A percentile compares a stretch with the other conserved stretches of the same genome.
Evolutionary conservation across 1,140 invertebrate species (phyloP).

Genomic region (Lordiphosa clarofinis): DNA sequence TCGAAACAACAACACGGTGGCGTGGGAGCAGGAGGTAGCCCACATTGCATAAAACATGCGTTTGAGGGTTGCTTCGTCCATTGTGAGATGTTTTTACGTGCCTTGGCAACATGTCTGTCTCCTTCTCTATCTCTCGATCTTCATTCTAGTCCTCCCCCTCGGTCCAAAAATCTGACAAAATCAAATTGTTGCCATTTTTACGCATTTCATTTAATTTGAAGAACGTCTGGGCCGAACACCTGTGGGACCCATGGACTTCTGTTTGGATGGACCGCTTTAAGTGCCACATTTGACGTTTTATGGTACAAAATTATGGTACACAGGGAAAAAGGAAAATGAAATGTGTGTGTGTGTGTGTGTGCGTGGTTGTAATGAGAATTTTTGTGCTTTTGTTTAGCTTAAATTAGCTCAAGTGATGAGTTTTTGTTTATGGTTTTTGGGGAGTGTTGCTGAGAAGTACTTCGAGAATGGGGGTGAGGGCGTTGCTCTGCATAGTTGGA

Average conservation of each 20-base stretch:
- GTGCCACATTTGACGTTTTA: constrained; percentile 75
- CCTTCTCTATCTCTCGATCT: constrained; percentile 13
- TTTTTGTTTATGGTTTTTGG: constrained; percentile 27
- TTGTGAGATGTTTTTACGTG: constrained; percentile 44
- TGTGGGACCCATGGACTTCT: constrained; percentile 48
- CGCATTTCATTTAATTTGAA: constrained; percentile 78
- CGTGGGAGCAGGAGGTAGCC: constrained; percentile 2
- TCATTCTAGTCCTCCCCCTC: constrained; percentile 32
- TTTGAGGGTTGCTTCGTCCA: constrained; percentile 45
- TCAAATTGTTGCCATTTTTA: constrained; percentile 78
- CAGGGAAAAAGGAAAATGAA: constrained; percentile 48
- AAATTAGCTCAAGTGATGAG: constrained; percentile 63
- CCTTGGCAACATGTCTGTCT: constrained; percentile 31
- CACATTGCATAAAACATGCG: constrained; percentile 64
- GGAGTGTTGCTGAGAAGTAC: neutral
- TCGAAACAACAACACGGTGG: constrained; percentile 7
- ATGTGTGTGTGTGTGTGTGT: constrained; percentile 36
- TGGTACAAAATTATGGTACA: constrained; percentile 51
- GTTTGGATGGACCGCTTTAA: constrained; percentile 66
- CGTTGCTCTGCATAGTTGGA: too few relatives aligned
- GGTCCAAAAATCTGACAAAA: constrained; percentile 68
- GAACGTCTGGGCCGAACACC: constrained; percentile 54
- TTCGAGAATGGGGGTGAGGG: constrained; percentile 22
- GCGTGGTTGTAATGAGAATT: constrained; percentile 60
- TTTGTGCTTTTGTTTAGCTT: constrained; percentile 61